Evolutionary conservation across 2,888 invertebrate genomes (phyloP), one percentile per base, ranked within the genome.

Genomic region (Clitarchus hookeri): DNA sequence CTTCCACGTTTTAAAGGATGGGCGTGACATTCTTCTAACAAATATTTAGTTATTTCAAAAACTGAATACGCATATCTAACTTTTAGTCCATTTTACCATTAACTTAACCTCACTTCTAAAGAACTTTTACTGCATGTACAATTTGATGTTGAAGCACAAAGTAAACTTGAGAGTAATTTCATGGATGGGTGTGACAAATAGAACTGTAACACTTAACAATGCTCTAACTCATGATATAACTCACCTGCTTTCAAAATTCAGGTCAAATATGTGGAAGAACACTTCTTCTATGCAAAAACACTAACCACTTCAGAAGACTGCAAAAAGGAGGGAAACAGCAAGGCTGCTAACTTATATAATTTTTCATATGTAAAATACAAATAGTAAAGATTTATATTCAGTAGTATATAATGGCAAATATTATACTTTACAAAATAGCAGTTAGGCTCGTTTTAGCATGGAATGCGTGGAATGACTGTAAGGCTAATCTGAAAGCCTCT

Each of bases 281-380:
- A 65, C 44, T 16, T 8, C 65, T 65, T 65, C 65, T 65, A n/a
- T 65, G 16, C 8, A 65, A 65, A 65, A 65, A 36, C 65, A 65
- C 65, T 65, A 65, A 65, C 65, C 65, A 65, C n/a, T 65, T 65
- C 65, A 65, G 8, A 65, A 36, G 65, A 65, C 6, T 65, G 65
- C 16, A 65, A n/a, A 65, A 65, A 65, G 65, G n/a, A 36, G 2
- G 36, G 36, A 36, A 36, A 36, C n/a, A n/a, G n/a, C n/a, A n/a
- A n/a, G n/a, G n/a, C n/a, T n/a, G n/a, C n/a, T n/a, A n/a, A n/a
- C 36, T 36, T 36, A 9, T 26, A 84, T 23, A 26, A 84, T 84
- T 6, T 84, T 25, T 25, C 16, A 36, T 27, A 80, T 80, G 36
- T 80, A 80, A 80, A 80, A 80, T 80, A 80, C 26, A 80, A 80